A percentile compares a stretch with the other conserved stretches of the same genome.
These are phyloP conservation scores for Alca torda DNA, from an alignment of 2,797 vertebrate genomes.

Conservation along the genomic window DNA sequence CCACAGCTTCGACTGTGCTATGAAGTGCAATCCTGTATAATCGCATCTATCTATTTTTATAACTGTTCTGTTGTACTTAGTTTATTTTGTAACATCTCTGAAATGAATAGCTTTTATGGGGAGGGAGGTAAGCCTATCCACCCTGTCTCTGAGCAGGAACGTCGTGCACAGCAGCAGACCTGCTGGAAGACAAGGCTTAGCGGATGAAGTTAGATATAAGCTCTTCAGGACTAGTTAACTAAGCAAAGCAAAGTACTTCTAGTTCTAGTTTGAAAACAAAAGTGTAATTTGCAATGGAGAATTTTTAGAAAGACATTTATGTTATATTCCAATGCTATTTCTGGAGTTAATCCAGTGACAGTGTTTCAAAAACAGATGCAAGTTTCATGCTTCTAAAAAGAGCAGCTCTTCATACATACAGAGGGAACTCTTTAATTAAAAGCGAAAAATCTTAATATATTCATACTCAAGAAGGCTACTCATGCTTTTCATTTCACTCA, in stretches of 20 bases:
- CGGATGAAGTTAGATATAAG: background rate
- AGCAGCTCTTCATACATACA: background rate
- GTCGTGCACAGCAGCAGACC: background rate
- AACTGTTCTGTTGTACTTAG: background rate
- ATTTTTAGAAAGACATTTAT: background rate
- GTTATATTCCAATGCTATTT: background rate
- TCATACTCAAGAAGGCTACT: background rate
- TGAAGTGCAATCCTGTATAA: constrained; percentile 4
- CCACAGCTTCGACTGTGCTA: background rate
- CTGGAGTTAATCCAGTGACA: background rate
- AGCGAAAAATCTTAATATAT: background rate
- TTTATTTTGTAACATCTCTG: background rate
- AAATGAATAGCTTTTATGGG: background rate
- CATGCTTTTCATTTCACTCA: background rate
- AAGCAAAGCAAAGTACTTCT: background rate
- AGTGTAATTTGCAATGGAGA: background rate
- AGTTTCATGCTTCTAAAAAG: background rate
- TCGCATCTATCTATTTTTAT: background rate
- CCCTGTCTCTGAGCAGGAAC: background rate
- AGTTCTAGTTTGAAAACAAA: constrained; percentile 8
- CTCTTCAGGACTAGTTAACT: background rate
- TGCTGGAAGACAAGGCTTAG: background rate
- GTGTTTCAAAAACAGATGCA: background rate
- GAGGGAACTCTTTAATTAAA: constrained; percentile 16
- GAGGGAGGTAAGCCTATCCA: background rate